Evolutionary conservation across 2,888 invertebrate species (phyloP), one percentile per base, ranked within the genome.

Genomic region (Hirudinaria manillensis): DNA sequence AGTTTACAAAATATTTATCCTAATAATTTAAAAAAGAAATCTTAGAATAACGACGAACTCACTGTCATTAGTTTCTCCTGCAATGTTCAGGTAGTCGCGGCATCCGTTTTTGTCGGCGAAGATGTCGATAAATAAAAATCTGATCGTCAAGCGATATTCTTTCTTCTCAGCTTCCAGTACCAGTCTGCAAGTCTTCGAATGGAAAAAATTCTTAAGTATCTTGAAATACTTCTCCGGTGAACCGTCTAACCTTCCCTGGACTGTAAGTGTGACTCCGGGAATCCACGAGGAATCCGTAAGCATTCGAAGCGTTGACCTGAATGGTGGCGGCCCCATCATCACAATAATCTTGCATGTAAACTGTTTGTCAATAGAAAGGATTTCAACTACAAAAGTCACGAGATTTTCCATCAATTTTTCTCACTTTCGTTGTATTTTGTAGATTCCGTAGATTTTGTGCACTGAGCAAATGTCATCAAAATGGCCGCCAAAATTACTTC

Each of bases 261-360:
- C 32, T 32, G 32, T 68, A 68, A 36, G 2, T 1, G 1, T 68
- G 29, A n/a, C 13, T 6, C n/a, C 13, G 34, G 36, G 68, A 29
- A 36, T 68, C 68, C 6, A 34, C n/a, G 32, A 68, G 2, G 36
- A 29, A 68, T 6, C 68, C 68, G 21, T 34, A 68, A 29, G 68
- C 21, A 24, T 68, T 68, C 21, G 68, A 68, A n/a, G 3, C n/a
- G 36, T 68, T 68, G 32, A 68, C n/a, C 3, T 32, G n/a, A 36
- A 68, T 34, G 36, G 34, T 19, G 29, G 36, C 32, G 16, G 68
- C 21, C n/a, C 34, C 68, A 19, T 68, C 68, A 34, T 4, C 1
- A 34, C 68, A 68, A 34, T 68, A 34, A 68, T 68, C 21, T 36
- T 68, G 68, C 68, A 68, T 10, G 36, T 68, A 68, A 34, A 68